phyloP scores from a whole-genome alignment of 2,888 invertebrate species.

The Plagodis pulveraria region DNA sequence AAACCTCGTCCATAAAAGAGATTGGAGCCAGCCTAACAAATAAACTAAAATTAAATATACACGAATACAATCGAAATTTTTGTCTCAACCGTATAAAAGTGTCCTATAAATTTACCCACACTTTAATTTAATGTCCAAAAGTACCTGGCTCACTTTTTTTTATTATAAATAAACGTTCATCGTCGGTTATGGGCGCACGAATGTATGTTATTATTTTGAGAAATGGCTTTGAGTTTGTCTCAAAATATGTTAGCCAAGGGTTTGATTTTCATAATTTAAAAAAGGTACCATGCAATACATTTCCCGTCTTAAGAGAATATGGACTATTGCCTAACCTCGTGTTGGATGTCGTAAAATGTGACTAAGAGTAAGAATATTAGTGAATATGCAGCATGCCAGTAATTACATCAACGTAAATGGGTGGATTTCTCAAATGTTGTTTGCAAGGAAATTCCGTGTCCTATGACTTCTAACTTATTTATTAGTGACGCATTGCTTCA shows the following conservation, averaged over 20 bases:
- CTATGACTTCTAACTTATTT: too few species aligned
- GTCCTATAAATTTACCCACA: conserved; percentile 85
- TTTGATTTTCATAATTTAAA: conserved; percentile 14
- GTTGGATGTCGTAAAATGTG: too few species aligned
- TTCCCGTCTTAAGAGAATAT: too few species aligned
- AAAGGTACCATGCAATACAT: too few species aligned
- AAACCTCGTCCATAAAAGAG: conserved; percentile 78
- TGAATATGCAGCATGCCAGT: too few species aligned
- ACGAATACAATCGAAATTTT: conserved; percentile 84
- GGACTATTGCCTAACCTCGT: too few species aligned
- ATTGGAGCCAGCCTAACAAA: conserved; percentile 80
- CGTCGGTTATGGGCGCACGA: conserved; percentile 77
- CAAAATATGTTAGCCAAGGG: conserved; percentile 48
- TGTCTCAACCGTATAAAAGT: conserved; percentile 84
- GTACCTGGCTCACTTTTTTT: conserved; percentile 81
- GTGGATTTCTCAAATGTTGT: too few species aligned
- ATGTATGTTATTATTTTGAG: conserved; percentile 80
- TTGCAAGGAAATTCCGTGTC: too few species aligned
- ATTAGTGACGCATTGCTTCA: too few species aligned
- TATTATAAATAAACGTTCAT: conserved; percentile 78
- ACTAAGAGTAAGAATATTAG: too few species aligned
- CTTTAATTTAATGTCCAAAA: conserved; percentile 84
- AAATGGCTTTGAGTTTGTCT: conserved; percentile 79
- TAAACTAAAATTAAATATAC: conserved; percentile 85
- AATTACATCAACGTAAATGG: too few species aligned